Conservation (phyloP, 2,113 vertebrate species). For the Etia nguti region DNA sequence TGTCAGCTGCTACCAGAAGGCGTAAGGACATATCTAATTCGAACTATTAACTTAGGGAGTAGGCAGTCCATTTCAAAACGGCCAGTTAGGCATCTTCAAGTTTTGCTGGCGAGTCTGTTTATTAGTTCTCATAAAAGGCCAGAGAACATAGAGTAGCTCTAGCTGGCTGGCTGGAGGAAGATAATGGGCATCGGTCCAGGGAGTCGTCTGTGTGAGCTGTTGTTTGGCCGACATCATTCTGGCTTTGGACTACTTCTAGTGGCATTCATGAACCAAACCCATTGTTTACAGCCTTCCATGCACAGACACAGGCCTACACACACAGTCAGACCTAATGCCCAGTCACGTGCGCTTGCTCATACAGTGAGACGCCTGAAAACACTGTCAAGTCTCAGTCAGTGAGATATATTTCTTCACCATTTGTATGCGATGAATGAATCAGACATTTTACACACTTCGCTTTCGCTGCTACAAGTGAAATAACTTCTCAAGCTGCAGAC, state of each 20-base stretch:
- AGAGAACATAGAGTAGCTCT: conserved; percentile 47
- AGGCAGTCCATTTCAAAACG: conserved; percentile 10
- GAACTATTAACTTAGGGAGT: not conserved
- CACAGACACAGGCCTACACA: conserved; percentile 26
- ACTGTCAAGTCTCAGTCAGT: not conserved
- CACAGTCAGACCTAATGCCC: not conserved
- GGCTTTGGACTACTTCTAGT: conserved; percentile 55
- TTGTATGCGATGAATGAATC: not conserved
- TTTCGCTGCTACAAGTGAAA: not conserved
- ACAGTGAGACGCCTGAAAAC: not conserved
- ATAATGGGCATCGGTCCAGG: conserved; percentile 45
- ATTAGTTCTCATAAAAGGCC: conserved; percentile 49
- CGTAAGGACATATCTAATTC: not conserved
- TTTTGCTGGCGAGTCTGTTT: conserved; percentile 55
- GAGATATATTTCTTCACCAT: not conserved
- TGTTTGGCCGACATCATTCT: conserved; percentile 60
- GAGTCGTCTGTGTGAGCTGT: conserved; percentile 59
- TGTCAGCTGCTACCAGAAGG: not conserved
- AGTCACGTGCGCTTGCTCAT: conserved; percentile 14
- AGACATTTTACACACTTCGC: not conserved
- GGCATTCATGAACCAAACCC: conserved; percentile 63
- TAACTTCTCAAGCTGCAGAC: not conserved
- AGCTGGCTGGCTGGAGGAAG: conserved; percentile 39
- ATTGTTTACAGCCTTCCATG: conserved; percentile 60
- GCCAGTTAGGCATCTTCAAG: conserved; percentile 25